These are phyloP conservation scores for Numenius phaeopus DNA, from an alignment of 2,797 vertebrate species.

Conservation along the genomic window DNA sequence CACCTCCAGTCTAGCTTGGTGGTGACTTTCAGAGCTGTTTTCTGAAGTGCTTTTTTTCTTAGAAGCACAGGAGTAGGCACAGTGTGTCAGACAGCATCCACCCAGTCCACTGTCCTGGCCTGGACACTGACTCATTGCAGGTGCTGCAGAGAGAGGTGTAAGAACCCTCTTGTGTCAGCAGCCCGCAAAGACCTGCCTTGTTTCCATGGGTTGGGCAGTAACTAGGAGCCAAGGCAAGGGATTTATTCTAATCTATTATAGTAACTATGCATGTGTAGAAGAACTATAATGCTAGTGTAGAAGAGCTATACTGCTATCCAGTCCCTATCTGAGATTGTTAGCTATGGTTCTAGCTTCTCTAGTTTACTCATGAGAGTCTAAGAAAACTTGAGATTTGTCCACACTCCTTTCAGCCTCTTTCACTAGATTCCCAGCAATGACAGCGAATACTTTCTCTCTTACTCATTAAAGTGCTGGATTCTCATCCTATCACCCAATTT, in stretches of 20 bases:
- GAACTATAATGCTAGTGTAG: neutral
- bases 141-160: rapidly evolving
- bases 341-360: neutral
- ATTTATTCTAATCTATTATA: neutral
- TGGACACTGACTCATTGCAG: neutral
- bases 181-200: neutral
- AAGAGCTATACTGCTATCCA: neutral
- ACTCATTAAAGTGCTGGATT: neutral
- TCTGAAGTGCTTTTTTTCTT: neutral
- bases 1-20: neutral
- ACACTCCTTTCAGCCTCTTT: neutral
- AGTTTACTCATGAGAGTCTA: neutral
- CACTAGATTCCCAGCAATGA: neutral
- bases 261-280: neutral
- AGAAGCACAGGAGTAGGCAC: neutral
- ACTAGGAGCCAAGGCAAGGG: neutral
- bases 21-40: neutral
- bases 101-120: rapidly evolving
- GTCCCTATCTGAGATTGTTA: neutral
- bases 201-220: neutral
- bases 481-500: neutral
- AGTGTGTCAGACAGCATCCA: neutral
- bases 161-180: neutral
- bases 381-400: neutral
- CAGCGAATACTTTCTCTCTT: neutral